Evolutionary conservation across 1,140 invertebrate genomes (phyloP), one percentile per base, ranked within the genome.

Genomic region (Eubasilissa regina): DNA sequence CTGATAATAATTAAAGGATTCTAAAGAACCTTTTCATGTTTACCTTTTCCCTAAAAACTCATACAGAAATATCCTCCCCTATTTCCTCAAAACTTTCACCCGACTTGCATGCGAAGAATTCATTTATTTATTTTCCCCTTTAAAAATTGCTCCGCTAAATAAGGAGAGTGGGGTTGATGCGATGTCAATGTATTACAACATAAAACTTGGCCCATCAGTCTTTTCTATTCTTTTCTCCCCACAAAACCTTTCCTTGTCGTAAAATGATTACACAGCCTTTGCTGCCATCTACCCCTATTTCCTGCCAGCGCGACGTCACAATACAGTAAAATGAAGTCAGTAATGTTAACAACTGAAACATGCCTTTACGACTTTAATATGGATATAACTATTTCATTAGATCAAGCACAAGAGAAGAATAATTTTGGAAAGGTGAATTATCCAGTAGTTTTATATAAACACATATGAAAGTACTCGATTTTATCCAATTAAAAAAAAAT

Each of bases 221-320:
- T 64, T 21, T 25, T 11, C 35, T 13, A 64, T 64, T 35, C 19
- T 64, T 55, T 64, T 25, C 19, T 35, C 13, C 35, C 60, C 60
- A 44, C 19, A 35, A 64, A 35, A 35, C 25, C 60, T 35, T 64
- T 13, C 35, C 35, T 11, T 25, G 60, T 51, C 48, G 8, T 64
- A 64, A 64, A 64, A 64, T 64, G 19, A 64, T 64, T 43, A 64
- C 13, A 64, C 4, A 64, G 60, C 55, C 55, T 58, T 64, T 21
- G 35, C 25, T 64, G 10, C 25, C 19, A 56, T 56, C 19, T 56
- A 56, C 53, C 55, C 53, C 55, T 21, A 8, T 15, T 21, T 19
- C 55, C 17, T 8, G 13, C 53, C 10, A 35, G 55, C 17, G 15
- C 21, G 55, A 21, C 21, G n/a, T 15, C 55, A 58, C 17, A 58